Evolutionary conservation across 2,888 invertebrate species (phyloP).

Genomic region (Prosopocoilus inquinatus): DNA sequence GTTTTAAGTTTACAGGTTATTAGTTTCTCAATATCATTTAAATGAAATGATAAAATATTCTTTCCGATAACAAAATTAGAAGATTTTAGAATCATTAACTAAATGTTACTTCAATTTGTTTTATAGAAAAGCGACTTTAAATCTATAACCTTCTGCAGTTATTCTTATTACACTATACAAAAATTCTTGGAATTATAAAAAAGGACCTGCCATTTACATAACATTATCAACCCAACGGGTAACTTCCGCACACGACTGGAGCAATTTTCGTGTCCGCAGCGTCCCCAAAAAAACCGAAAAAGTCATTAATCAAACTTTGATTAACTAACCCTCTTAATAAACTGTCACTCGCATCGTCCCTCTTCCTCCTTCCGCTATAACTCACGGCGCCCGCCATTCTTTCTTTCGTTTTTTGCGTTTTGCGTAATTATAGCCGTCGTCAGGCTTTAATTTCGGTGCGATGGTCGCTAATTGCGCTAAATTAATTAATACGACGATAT

Average conservation of each 20-base stretch:
- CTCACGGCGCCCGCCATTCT: slow-evolving; percentile 17
- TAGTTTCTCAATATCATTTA: too few species aligned
- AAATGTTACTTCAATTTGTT: too few species aligned
- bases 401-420: background rate
- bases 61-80: too few species aligned
- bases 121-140: too few species aligned
- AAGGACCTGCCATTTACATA: too few species aligned
- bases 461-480: background rate
- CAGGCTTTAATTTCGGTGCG: slow-evolving; percentile 6
- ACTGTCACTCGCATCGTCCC: slow-evolving; percentile 30
- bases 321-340: slow-evolving; percentile 31
- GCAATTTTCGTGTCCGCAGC: background rate
- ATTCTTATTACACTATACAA: too few species aligned
- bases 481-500: background rate
- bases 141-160: too few species aligned
- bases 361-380: slow-evolving; percentile 21
- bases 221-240: background rate
- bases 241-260: background rate
- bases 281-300: slow-evolving; percentile 18
- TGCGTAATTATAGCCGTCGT: slow-evolving; percentile 7
- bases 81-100: too few species aligned
- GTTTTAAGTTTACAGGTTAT: too few species aligned
- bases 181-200: too few species aligned
- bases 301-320: slow-evolving; percentile 30
- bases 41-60: too few species aligned